Percentiles rank a stretch among this genome's conserved stretches.
Evolutionary conservation across 2,888 invertebrate genomes (phyloP).

Genomic region (Chelonus formosanus): DNA sequence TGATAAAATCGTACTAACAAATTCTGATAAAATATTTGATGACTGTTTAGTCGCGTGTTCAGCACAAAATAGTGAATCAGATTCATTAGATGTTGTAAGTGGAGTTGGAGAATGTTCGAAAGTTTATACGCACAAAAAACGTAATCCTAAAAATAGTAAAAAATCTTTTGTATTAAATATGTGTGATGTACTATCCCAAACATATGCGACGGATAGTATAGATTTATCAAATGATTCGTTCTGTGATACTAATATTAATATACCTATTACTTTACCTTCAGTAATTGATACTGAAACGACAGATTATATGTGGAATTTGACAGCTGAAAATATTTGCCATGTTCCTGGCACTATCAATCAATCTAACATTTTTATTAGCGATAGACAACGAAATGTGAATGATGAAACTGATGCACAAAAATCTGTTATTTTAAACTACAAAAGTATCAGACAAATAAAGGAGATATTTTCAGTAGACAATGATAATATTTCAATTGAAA

Average conservation of each 20-base stretch:
- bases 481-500: constrained; percentile 38
- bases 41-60: too few species aligned
- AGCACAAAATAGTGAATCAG: constrained; percentile 34
- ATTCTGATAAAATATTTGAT: too few species aligned
- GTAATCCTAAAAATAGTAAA: constrained; percentile 48
- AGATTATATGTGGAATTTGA: constrained; percentile 56
- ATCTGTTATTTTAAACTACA: constrained; percentile 28
- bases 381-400: background rate
- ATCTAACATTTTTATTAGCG: constrained; percentile 35
- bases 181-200: constrained; percentile 36
- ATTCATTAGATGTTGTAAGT: constrained; percentile 40
- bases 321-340: constrained; percentile 54
- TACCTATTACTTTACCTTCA: constrained; percentile 53
- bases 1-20: too few species aligned
- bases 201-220: constrained; percentile 50
- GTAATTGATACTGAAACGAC: constrained; percentile 56
- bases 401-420: constrained; percentile 23
- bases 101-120: constrained; percentile 56
- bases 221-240: constrained; percentile 55
- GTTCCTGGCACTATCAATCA: constrained; percentile 49
- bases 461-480: constrained; percentile 41
- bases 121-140: constrained; percentile 60
- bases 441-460: constrained; percentile 39
- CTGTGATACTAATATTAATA: constrained; percentile 40
- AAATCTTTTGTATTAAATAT: constrained; percentile 31